These are phyloP conservation scores for Wiebesia pumilae DNA, from an alignment of 1,140 invertebrate genomes.

Conservation along the genomic window DNA sequence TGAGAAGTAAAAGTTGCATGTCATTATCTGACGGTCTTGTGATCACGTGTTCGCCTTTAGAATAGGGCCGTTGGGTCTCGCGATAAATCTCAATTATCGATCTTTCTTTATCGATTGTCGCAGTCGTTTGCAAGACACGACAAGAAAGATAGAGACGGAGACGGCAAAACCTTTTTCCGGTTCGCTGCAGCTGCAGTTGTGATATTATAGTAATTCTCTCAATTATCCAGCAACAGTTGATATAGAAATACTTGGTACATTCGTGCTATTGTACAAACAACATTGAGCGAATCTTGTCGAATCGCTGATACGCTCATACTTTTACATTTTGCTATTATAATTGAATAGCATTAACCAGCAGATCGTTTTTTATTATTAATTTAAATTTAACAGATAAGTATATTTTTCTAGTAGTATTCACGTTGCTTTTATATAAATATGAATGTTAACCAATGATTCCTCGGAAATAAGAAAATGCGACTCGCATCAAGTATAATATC, in stretches of 20 bases:
- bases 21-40: conserved; percentile 11
- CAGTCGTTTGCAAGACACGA: neutral
- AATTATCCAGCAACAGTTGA: neutral
- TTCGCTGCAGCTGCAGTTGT: neutral
- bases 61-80: neutral
- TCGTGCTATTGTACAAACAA: neutral
- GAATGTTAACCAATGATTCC: no score
- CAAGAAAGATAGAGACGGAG: neutral
- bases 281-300: no score
- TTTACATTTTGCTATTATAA: no score
- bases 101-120: conserved; percentile 30
- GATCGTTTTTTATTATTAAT: no score
- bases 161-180: neutral
- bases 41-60: neutral
- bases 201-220: conserved; percentile 29
- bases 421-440: no score
- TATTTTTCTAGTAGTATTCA: no score
- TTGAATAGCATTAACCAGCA: no score
- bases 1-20: neutral
- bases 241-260: neutral
- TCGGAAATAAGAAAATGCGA: no score
- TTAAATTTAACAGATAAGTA: no score
- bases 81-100: conserved; percentile 44
- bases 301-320: no score
- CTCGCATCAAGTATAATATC: no score